These are phyloP conservation scores for Agonopterix subpropinquella DNA, from an alignment of 2,888 invertebrate genomes.

Conservation along the genomic window DNA sequence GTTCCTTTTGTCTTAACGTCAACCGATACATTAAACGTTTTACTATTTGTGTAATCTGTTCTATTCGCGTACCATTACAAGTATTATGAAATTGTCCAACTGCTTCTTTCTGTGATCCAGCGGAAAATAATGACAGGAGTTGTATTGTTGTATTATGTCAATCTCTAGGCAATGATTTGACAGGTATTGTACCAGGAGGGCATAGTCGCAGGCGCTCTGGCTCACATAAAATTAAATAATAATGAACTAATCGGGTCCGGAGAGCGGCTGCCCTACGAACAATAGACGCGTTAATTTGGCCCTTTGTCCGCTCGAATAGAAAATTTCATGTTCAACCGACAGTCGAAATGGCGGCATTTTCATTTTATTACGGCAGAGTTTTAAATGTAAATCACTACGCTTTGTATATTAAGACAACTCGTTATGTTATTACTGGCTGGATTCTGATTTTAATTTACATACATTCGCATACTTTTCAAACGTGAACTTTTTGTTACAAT, in stretches of 20 bases:
- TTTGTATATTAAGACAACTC: slow-evolving; percentile 49
- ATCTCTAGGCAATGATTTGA: slow-evolving; percentile 6
- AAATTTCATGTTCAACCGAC: slow-evolving; percentile 65
- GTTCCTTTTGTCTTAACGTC: slow-evolving; percentile 25
- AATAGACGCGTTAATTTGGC: slow-evolving; percentile 65
- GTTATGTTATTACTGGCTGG: slow-evolving; percentile 27
- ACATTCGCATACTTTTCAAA: background rate
- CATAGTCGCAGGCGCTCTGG: slow-evolving; percentile 20
- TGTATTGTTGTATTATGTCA: background rate
- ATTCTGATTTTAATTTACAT: slow-evolving; percentile 8
- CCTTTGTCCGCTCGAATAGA: slow-evolving; percentile 69
- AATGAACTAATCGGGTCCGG: slow-evolving; percentile 61
- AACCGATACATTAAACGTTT: slow-evolving; percentile 17
- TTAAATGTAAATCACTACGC: slow-evolving; percentile 63
- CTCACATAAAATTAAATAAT: slow-evolving; percentile 67
- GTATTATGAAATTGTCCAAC: background rate
- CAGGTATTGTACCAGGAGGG: slow-evolving; percentile 23
- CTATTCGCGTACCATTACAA: background rate
- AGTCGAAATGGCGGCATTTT: slow-evolving; percentile 50
- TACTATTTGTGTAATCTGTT: slow-evolving; percentile 15
- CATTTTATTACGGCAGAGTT: slow-evolving; percentile 56
- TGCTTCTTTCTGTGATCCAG: background rate
- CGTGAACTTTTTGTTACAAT: background rate
- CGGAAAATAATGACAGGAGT: background rate
- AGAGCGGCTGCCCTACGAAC: slow-evolving; percentile 43